Conservation (phyloP, 2,113 vertebrate genomes). For the Tringa solitaria region DNA sequence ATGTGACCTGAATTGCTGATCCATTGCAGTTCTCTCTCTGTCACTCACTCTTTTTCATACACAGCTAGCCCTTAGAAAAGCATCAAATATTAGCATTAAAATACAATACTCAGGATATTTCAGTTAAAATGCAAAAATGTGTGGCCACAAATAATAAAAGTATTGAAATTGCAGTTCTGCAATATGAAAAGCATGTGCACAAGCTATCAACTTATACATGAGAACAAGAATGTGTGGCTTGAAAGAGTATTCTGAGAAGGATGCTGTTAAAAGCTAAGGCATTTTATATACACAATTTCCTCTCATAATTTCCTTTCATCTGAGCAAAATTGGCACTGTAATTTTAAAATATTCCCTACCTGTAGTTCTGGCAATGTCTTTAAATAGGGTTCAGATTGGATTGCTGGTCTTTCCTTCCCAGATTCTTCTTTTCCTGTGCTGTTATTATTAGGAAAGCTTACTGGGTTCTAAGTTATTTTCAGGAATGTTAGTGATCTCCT, state of each 20-base stretch:
- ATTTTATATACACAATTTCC: neutral
- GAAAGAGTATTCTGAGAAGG: neutral
- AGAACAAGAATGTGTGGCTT: neutral
- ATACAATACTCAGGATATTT: neutral
- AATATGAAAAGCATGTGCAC: neutral
- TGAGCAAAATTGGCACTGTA: neutral
- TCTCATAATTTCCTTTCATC: neutral
- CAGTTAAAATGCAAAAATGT: neutral
- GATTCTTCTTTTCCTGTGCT: neutral
- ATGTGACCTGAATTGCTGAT: constrained; percentile 29
- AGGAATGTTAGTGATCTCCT: neutral
- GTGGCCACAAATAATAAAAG: neutral
- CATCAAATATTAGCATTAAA: neutral
- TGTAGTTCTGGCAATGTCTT: neutral
- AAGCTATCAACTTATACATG: neutral
- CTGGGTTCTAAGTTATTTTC: neutral
- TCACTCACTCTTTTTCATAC: neutral
- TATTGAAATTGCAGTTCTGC: neutral
- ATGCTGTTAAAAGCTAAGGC: neutral
- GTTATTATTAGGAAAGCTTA: neutral
- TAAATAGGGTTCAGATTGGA: neutral
- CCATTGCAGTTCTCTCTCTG: neutral
- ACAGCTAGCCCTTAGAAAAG: neutral
- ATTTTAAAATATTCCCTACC: neutral
- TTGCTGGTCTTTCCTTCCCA: neutral